Percentiles rank a stretch among this genome's conserved stretches.
phyloP scores from a whole-genome alignment of 2,888 invertebrate species.

The Sarcophaga subvicina region DNA sequence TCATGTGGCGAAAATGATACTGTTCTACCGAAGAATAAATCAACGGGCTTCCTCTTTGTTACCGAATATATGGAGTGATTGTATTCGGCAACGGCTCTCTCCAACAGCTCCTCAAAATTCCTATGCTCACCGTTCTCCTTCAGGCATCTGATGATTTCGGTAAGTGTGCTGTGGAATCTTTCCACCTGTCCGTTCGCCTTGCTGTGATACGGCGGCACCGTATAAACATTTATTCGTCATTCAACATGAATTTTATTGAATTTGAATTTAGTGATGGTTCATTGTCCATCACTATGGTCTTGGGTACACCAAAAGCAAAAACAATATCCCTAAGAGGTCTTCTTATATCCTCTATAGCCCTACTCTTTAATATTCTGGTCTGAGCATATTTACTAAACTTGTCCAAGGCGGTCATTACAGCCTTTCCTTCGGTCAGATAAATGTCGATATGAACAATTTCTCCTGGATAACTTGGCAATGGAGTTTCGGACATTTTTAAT shows the following conservation, averaged over 20 bases:
- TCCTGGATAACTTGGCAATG: slow-evolving; percentile 59
- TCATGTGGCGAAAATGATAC: background rate
- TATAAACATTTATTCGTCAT: background rate
- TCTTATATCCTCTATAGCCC: slow-evolving; percentile 58
- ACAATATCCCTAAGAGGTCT: slow-evolving; percentile 48
- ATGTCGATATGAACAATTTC: slow-evolving; percentile 55
- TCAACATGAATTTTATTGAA: too few species aligned
- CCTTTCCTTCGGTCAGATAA: slow-evolving; percentile 26
- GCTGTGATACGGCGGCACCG: background rate
- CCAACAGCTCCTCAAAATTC: background rate
- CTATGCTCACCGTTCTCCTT: background rate
- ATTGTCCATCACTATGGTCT: background rate
- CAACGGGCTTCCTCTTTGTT: background rate
- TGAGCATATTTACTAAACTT: slow-evolving; percentile 63
- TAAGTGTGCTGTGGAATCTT: background rate
- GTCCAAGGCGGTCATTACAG: slow-evolving; percentile 52
- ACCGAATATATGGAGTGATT: slow-evolving; percentile 4
- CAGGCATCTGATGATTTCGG: background rate
- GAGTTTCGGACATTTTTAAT: slow-evolving; percentile 30
- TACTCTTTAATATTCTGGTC: slow-evolving; percentile 50
- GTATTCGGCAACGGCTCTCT: background rate
- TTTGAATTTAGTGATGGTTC: background rate
- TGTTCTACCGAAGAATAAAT: background rate
- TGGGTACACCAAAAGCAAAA: too few species aligned
- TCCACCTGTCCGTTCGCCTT: background rate